Evolutionary conservation across 2,113 vertebrate genomes (phyloP), one percentile per base, ranked within the genome.

Genomic region (Odobenus rosmarus): DNA sequence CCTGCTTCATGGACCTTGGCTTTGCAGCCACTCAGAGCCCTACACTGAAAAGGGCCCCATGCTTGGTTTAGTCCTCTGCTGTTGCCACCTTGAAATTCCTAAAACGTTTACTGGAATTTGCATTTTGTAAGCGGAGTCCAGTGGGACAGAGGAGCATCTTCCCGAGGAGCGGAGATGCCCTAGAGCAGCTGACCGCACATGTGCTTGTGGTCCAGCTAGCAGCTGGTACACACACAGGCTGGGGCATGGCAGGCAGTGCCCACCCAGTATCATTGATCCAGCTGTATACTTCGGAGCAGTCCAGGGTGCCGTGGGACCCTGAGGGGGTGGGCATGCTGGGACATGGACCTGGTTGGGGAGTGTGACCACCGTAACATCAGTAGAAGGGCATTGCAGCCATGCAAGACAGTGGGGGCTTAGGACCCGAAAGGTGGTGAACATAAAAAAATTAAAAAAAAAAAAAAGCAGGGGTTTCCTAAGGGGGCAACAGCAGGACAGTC

Each of bases 191-290:
- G 59, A 7, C 4, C 19, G 15, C 11, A 1, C 36, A 0, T 4
- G 26, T 59, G 55, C 26, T n/a, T 49, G 5, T 46, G 55, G 12
- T 86, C 53, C 31, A 13, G 79, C 42, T 55, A 7, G n/a, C 31
- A 15, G n/a, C 19, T 23, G 23, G 16, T 46, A 16, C 2, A 23
- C 51, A 53, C 12, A 11, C 1, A 1, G 42, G 26, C 55, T 92
- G 5, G 1, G 55, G 71, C 46, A 16, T 4, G 23, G 61, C 0
- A 51, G 72, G 71, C 79, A 42, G 61, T 0, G 0, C 21, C 53
- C 39, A 39, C 0, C 2, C 26, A 6, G 9, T 12, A 59, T 31
- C 2, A 0, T 69, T 57, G 88, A 69, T 46, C 16, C 46, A 59
- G 31, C 57, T 84, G 15, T 8, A 61, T 42, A 74, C 1, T 3